Evolutionary conservation across 2,113 vertebrate species (phyloP), one percentile per base, ranked within the genome.

Genomic region (Vicugna pacos): DNA sequence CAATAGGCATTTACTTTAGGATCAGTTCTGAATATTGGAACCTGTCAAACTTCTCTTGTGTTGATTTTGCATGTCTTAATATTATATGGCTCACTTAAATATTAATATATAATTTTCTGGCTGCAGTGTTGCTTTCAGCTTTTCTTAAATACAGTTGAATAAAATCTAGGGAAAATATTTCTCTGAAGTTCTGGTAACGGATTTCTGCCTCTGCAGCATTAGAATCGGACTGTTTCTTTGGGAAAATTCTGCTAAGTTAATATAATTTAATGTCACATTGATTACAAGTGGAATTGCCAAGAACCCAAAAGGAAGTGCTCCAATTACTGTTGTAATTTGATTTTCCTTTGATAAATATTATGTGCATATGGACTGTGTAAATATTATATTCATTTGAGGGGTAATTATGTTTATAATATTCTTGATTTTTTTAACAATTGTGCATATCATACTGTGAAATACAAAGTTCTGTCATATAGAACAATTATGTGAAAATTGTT

Each of bases 111-210:
- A 8, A 76, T 62, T 73, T 24, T 0, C 24, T 54, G 60, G 20
- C 0, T 28, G 5, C 96, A 73, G 1, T 54, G 9, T 19, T 65
- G 9, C 46, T 83, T 85, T 95, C 64, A 76, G 4, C 15, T 87
- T 95, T 76, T 87, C 94, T 76, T 65, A 95, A 96, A 87, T 87
- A 67, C 3, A 1, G 17, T 72, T 62, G 48, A 80, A n/a, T n/a
- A 35, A 65, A 95, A 60, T n/a, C 15, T 87, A 79, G 1, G 12
- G 38, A 17, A 50, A 73, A 72, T 46, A 19, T 22, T 7, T 32
- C 1, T 42, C 86, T 48, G 48, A 77, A 26, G 5, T 19, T 0
- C 3, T 75, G 1, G 9, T 81, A 70, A 8, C 10, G 65, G 3
- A 72, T 67, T 75, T 89, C 3, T 62, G 3, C 9, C 10, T 87